A percentile compares a stretch with the other conserved stretches of the same genome.
Evolutionary conservation across 2,888 invertebrate species (phyloP).

Genomic region (Malthinus flaveolus): DNA sequence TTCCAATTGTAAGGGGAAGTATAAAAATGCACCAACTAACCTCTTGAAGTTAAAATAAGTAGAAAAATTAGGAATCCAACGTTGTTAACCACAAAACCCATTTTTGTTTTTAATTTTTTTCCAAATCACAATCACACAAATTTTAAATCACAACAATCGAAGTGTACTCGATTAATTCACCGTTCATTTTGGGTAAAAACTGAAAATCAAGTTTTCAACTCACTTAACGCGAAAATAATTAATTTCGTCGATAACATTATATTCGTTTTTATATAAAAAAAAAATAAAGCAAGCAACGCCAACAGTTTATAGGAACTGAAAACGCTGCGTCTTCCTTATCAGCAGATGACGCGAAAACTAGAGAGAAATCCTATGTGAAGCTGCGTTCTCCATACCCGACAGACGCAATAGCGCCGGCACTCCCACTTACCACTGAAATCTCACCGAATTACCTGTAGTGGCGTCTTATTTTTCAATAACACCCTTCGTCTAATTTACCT

Average conservation of each 20-base stretch:
- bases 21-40: conserved; percentile 1
- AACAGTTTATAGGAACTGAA: conserved; percentile 7
- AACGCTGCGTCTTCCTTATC: conserved; percentile 45
- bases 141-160: conserved; percentile 2
- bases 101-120: conserved; percentile 7
- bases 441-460: conserved; percentile 40
- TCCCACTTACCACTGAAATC: conserved; percentile 49
- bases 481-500: conserved; percentile 29
- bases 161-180: background rate
- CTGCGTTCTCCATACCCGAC: conserved; percentile 46
- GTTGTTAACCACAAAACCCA: conserved; percentile 10
- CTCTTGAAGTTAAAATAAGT: conserved; percentile 1
- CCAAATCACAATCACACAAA: conserved; percentile 8
- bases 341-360: conserved; percentile 52
- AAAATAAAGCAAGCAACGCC: conserved; percentile 14
- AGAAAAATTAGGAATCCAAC: conserved; percentile 1
- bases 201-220: conserved; percentile 9
- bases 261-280: background rate
- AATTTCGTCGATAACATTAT: conserved; percentile 7
- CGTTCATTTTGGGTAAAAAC: background rate
- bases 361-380: conserved; percentile 46
- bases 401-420: conserved; percentile 48
- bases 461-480: conserved; percentile 40
- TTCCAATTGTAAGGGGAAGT: too few relatives aligned
- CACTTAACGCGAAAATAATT: background rate